A percentile compares a stretch with the other conserved stretches of the same genome.
These are phyloP conservation scores for Pungitius pungitius DNA, from an alignment of 2,113 vertebrate genomes.

Conservation along the genomic window DNA sequence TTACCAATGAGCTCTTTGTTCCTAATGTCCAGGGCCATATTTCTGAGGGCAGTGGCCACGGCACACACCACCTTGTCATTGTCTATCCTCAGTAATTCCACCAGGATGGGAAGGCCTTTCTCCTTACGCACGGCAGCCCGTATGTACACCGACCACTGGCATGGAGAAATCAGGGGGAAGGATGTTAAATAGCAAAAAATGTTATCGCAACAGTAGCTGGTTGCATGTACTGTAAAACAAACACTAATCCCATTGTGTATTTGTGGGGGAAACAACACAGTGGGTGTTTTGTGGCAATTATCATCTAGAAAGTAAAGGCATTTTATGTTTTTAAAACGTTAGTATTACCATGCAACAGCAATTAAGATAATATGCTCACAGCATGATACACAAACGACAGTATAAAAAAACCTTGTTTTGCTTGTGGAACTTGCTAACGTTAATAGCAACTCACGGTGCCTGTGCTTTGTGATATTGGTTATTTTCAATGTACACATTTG, in stretches of 20 bases:
- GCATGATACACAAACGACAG: background rate
- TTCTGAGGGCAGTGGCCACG: slow-evolving; percentile 96
- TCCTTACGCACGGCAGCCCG: slow-evolving; percentile 97
- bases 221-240: background rate
- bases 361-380: background rate
- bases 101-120: slow-evolving; percentile 96
- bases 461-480: background rate
- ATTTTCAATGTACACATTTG: background rate
- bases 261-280: background rate
- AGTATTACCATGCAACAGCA: background rate
- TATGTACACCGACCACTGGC: slow-evolving; percentile 97
- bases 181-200: background rate
- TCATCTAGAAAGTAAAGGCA: background rate
- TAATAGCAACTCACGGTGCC: background rate
- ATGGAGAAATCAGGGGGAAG: slow-evolving; percentile 10
- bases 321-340: background rate
- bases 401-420: background rate
- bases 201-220: background rate
- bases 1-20: slow-evolving; percentile 98
- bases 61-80: slow-evolving; percentile 98
- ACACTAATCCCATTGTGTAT: background rate
- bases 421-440: background rate
- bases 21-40: slow-evolving; percentile 98
- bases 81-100: slow-evolving; percentile 98
- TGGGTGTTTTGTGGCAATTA: background rate